A percentile compares a stretch with the other conserved stretches of the same genome.
phyloP scores from a whole-genome alignment of 2,113 vertebrate genomes.

The Lagopus leucura region DNA sequence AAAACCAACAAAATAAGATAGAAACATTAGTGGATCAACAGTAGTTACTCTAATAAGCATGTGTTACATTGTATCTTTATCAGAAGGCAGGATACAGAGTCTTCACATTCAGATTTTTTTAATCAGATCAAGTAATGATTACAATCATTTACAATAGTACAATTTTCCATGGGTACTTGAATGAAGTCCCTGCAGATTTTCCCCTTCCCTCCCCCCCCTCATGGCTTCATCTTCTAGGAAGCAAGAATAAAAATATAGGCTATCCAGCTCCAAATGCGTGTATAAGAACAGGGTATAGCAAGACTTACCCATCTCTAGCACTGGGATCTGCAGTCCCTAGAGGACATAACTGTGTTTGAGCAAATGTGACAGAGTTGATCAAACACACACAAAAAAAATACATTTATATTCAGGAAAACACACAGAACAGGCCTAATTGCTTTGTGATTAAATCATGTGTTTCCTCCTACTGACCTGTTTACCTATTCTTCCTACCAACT shows the following conservation, averaged over 20 bases:
- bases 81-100: conserved; percentile 31
- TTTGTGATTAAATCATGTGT: not conserved
- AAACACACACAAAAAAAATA: not conserved
- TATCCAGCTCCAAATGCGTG: not conserved
- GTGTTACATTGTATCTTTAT: conserved; percentile 15
- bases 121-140: conserved; percentile 6
- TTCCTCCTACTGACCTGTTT: not conserved
- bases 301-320: not conserved
- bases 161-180: not conserved
- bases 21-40: conserved; percentile 27
- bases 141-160: conserved; percentile 1
- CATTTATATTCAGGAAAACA: not conserved
- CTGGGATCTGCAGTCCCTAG: not conserved
- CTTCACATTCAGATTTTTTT: not conserved
- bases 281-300: not conserved
- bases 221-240: not conserved
- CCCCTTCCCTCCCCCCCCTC: not conserved
- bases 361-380: not conserved
- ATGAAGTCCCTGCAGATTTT: not conserved
- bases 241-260: not conserved
- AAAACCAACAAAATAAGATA: not conserved
- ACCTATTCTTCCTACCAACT: not conserved
- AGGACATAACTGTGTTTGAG: not conserved
- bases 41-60: not conserved
- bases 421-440: not conserved